Base-by-base conservation (phyloP, 2,113 vertebrate genomes). In the Mobula birostris region DNA sequence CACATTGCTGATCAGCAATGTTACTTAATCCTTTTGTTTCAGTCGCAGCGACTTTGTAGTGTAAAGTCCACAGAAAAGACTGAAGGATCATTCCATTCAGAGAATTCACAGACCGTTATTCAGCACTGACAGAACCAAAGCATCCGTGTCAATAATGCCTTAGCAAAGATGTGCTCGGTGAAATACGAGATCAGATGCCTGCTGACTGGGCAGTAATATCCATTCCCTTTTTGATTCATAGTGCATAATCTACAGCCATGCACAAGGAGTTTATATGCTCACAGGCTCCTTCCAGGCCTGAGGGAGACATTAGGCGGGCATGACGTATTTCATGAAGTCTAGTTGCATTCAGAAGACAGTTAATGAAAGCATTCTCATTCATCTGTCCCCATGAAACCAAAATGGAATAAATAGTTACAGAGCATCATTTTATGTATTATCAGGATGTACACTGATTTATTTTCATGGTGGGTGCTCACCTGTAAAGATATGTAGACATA, bases 351-450 rank as follows among this genome's bases (percentile, higher is more conserved):
- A 74, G 70, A 21, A 93, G 91, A 74, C 40, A 9, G 91, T 29
- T 76, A 68, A 68, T 40, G 63, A 36, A 70, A 91, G 63, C 29
- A 70, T 91, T 63, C 63, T 68, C n/a, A 91, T 91, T 36, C 61
- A 91, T 70, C 63, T 29, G 68, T 91, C 32, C 1, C 21, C 70
- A 19, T 48, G 70, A 56, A 74, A 56, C 90, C 5, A 21, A 74
- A 72, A 74, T 48, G 8, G 12, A 93, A 12, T 93, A 48, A 68
- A n/a, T 36, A 19, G 87, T 90, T 36, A 21, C 87, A 29, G 27
- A 88, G 85, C 61, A 90, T n/a, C 4, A 68, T 85, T 17, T 90
- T 68, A 90, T 90, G 29, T n/a, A 32, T 90, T 90, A 36, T 90
- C 15, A 17, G 29, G 29, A 90, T 68, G 63, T 66, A 66, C 6